Evolutionary conservation across 1,140 invertebrate genomes (phyloP).

Genomic region (Caenorhabditis briggsae): DNA sequence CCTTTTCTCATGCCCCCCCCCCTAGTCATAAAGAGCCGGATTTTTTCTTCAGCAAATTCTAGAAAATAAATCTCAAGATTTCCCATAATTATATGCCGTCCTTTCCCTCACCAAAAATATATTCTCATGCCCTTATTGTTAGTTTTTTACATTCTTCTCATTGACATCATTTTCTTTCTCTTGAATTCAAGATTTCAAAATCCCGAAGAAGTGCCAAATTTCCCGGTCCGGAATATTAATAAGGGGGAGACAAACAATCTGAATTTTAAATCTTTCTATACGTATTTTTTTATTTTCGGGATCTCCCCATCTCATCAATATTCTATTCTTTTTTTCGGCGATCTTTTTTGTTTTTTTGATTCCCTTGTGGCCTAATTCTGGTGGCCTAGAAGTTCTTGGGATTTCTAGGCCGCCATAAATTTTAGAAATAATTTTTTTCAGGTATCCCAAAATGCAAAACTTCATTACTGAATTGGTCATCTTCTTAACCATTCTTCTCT

Average conservation of each 20-base stretch:
- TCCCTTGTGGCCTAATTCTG: neutral
- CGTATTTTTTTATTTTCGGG: neutral
- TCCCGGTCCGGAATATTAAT: neutral
- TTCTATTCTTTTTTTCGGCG: neutral
- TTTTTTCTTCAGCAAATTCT: too few species aligned
- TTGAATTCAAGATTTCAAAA: too few species aligned
- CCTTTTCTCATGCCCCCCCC: too few species aligned
- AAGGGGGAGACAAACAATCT: neutral
- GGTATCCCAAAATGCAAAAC: constrained; percentile 34
- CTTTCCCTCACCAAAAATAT: too few species aligned
- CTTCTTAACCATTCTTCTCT: constrained; percentile 8
- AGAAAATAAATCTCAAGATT: too few species aligned
- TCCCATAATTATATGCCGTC: too few species aligned
- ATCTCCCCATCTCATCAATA: neutral
- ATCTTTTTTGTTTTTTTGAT: neutral
- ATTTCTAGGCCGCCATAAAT: neutral
- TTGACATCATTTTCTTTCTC: too few species aligned
- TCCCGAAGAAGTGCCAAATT: too few species aligned
- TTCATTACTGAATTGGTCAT: constrained; percentile 19
- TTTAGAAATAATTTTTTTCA: neutral
- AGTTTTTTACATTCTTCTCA: too few species aligned
- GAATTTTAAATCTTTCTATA: constrained; percentile 5
- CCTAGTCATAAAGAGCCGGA: too few species aligned
- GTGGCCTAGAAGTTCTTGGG: neutral
- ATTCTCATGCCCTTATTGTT: too few species aligned